phyloP scores from a whole-genome alignment of 2,888 invertebrate species.

The Artemia sp. region DNA sequence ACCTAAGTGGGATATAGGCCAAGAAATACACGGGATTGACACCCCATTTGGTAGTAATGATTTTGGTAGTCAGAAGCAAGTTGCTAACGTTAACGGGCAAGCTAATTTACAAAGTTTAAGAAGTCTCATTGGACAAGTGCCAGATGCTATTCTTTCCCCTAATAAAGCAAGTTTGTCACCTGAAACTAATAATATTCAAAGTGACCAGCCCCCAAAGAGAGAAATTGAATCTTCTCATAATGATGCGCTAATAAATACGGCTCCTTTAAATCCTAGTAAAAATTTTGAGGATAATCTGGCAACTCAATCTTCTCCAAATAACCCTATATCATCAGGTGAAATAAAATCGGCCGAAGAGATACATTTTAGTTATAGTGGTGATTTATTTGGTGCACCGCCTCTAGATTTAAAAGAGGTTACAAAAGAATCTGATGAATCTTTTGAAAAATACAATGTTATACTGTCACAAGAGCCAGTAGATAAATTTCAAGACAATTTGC shows the following conservation, averaged over 20 bases:
- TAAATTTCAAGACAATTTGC: background rate
- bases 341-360: too few species aligned
- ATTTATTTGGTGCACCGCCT: background rate
- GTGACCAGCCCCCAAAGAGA: background rate
- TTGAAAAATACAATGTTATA: too few species aligned
- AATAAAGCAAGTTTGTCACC: background rate
- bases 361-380: constrained; percentile 1
- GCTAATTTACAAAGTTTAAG: background rate
- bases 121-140: background rate
- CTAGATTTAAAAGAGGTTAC: too few species aligned
- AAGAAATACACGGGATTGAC: too few species aligned
- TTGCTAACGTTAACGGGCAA: background rate
- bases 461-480: background rate
- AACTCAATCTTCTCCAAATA: background rate
- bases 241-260: background rate
- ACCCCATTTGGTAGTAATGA: background rate
- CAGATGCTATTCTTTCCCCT: background rate
- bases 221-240: background rate
- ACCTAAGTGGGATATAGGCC: too few species aligned
- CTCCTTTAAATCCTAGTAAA: background rate
- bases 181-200: background rate
- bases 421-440: too few species aligned
- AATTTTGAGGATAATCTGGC: background rate
- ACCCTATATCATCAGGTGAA: too few species aligned
- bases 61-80: background rate